Evolutionary conservation across 2,113 vertebrate genomes (phyloP), one percentile per base, ranked within the genome.

Genomic region (Eupsittula cactorum): DNA sequence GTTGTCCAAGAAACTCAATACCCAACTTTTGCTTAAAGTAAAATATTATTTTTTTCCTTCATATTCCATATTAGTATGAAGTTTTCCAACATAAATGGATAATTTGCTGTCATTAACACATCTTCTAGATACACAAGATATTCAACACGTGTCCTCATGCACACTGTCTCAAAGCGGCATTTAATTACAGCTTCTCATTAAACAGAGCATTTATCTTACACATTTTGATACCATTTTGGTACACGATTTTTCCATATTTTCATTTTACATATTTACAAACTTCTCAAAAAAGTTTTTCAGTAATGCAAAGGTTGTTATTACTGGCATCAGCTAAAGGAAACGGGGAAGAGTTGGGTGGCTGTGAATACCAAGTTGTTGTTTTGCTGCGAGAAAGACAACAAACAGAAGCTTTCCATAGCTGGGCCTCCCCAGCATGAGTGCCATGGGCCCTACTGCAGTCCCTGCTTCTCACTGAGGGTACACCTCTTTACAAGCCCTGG

Each of bases 241-340:
- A 96, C 80, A 93, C 84, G 76, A 64, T 86, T 92, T 84, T 71
- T 79, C 95, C 93, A 0, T 92, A 90, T 73, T 95, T 90, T 96
- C 81, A 93, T 81, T 97, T 97, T 97, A 98, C 95, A 97, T 96
- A 97, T 97, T 95, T 98, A 98, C 90, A 98, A 83, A 93, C 37
- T 31, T 92, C 71, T 89, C 92, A 97, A 97, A 97, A 97, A 97
- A 52, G 70, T 94, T 96, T 93, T 97, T 97, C 94, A 96, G 83
- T 92, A 96, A 95, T 88, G 91, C 94, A 94, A 79, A 94, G 74
- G 29, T 59, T 91, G 31, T 62, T 92, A 73, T 91, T 92, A 86
- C 88, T 94, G 77, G 93, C 71, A 93, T 59, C 80, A 86, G 85
- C 91, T 92, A 91, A 95, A 85, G 42, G 82, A 82, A 97, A 92